These are phyloP conservation scores for Heliconius eleuchia DNA, from an alignment of 1,140 invertebrate species.

Conservation along the genomic window DNA sequence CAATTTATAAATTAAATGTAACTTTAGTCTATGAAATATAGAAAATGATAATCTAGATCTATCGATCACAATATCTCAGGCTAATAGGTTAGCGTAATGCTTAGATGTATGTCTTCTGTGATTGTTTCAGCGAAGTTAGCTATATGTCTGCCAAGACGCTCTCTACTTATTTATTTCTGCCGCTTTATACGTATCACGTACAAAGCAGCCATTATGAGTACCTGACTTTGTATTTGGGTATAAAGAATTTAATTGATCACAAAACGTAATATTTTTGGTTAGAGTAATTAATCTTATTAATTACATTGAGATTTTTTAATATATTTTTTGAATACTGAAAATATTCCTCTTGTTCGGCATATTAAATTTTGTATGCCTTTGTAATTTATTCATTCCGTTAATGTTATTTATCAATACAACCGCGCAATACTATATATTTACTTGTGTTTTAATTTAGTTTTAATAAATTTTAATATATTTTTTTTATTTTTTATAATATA, in stretches of 20 bases:
- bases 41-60: slow-evolving; percentile 7
- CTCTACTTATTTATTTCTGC: slow-evolving; percentile 29
- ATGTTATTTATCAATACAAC: background rate
- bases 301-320: background rate
- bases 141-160: slow-evolving; percentile 31
- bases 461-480: no score
- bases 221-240: slow-evolving; percentile 18
- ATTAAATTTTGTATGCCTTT: background rate
- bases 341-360: background rate
- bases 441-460: background rate
- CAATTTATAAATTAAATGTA: background rate
- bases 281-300: background rate
- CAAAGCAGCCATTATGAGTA: slow-evolving; percentile 11
- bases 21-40: slow-evolving; percentile 5
- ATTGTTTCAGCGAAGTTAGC: slow-evolving; percentile 31
- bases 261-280: background rate
- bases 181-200: slow-evolving; percentile 7
- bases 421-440: background rate
- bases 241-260: background rate
- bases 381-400: background rate
- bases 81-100: slow-evolving; percentile 23
- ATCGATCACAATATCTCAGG: slow-evolving; percentile 24
- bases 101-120: slow-evolving; percentile 29
- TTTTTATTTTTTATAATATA: background rate
- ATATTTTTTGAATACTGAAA: background rate